Percentiles rank a stretch among this genome's conserved stretches.
Conservation (phyloP, 2,888 invertebrate genomes). For the Melipona bicolor region DNA sequence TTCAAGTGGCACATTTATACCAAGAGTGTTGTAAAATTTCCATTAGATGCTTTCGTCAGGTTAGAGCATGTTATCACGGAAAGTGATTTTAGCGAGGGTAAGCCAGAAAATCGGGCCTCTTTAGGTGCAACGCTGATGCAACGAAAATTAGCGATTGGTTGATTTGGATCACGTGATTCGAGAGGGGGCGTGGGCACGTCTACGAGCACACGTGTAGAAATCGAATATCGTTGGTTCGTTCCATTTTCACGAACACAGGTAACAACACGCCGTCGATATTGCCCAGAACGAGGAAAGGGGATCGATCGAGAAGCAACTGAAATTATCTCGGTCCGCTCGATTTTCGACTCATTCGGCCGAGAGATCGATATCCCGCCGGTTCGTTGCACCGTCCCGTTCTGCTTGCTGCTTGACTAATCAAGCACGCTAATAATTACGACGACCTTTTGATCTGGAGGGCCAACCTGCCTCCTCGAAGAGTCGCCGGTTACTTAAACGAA, state of each 20-base stretch:
- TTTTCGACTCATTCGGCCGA: constrained; percentile 30
- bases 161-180: no score
- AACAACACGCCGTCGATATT: constrained; percentile 4
- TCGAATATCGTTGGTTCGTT: background rate
- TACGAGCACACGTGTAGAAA: background rate
- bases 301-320: constrained; percentile 26
- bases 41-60: no score
- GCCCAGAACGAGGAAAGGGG: constrained; percentile 23
- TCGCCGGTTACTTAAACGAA: constrained; percentile 1
- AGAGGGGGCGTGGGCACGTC: no score
- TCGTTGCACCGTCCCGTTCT: constrained; percentile 6
- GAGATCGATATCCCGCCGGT: background rate
- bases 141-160: no score
- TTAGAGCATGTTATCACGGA: no score
- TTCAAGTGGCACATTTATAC: no score
- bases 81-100: no score
- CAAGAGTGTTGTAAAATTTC: no score
- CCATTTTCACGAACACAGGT: constrained; percentile 29
- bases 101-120: no score
- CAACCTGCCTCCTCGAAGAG: background rate
- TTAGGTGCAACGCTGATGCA: no score
- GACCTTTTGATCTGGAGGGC: background rate
- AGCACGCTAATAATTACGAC: constrained; percentile 19
- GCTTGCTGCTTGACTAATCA: constrained; percentile 24
- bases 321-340: constrained; percentile 16